Evolutionary conservation across 2,888 invertebrate genomes (phyloP).

Genomic region (Volucella inflata): DNA sequence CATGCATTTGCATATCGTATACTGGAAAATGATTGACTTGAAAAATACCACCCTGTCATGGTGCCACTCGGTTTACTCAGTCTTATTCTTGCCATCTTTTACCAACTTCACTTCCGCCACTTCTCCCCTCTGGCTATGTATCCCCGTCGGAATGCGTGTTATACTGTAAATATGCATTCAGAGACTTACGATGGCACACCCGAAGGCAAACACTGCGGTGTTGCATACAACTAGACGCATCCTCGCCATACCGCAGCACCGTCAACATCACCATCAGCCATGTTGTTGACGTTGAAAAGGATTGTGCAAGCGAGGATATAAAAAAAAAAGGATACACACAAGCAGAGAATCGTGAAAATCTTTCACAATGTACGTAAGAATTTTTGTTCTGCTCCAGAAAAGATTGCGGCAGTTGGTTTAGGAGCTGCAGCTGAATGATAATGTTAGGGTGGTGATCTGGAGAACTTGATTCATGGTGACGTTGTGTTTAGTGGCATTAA

Average conservation of each 20-base stretch:
- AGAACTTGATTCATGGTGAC: slow-evolving; percentile 57
- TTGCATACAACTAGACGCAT: slow-evolving; percentile 24
- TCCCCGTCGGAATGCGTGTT: slow-evolving; percentile 63
- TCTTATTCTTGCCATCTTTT: no score
- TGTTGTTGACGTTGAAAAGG: slow-evolving; percentile 24
- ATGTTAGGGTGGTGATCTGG: slow-evolving; percentile 33
- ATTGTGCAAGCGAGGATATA: neutral
- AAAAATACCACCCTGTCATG: slow-evolving; percentile 13
- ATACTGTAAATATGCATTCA: slow-evolving; percentile 71
- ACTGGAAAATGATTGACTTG: slow-evolving; percentile 51
- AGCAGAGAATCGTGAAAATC: slow-evolving; percentile 28
- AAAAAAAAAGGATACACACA: slow-evolving; percentile 5
- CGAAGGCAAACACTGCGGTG: slow-evolving; percentile 42
- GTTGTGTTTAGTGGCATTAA: slow-evolving; percentile 43
- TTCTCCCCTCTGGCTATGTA: neutral
- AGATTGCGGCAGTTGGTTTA: slow-evolving; percentile 28
- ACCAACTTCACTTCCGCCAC: neutral
- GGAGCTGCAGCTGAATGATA: neutral
- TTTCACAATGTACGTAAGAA: slow-evolving; percentile 35
- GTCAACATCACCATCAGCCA: neutral
- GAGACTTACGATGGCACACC: slow-evolving; percentile 58
- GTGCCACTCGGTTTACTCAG: no score
- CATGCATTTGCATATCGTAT: slow-evolving; percentile 51
- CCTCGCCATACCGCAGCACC: slow-evolving; percentile 17
- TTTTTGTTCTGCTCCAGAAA: slow-evolving; percentile 64